phyloP scores from a whole-genome alignment of 2,888 invertebrate genomes.

The Alentia gelatinosa region DNA sequence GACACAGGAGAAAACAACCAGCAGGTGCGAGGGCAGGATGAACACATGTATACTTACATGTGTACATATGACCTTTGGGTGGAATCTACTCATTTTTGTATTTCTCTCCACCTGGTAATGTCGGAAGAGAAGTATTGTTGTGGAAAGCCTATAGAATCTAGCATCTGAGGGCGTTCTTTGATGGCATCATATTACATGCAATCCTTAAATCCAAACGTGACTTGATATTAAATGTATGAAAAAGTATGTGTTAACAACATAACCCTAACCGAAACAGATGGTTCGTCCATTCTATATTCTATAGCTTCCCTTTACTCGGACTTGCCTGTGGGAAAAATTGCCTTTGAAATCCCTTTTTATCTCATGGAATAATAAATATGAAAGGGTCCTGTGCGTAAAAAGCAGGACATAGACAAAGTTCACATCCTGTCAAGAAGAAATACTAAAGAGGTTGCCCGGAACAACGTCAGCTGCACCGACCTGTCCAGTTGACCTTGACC shows the following conservation, averaged over 20 bases:
- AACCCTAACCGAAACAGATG: neutral
- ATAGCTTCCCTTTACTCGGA: neutral
- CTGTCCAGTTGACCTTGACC: conserved; percentile 15
- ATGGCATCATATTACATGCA: neutral
- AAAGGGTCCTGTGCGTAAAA: neutral
- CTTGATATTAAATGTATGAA: too few species aligned
- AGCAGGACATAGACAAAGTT: neutral
- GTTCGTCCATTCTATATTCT: neutral
- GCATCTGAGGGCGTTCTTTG: neutral
- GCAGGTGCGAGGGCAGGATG: neutral
- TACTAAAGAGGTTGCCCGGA: neutral
- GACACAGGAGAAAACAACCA: neutral
- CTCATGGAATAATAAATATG: neutral
- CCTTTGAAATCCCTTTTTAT: neutral
- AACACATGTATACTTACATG: neutral
- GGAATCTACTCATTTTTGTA: neutral
- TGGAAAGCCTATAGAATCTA: too few species aligned
- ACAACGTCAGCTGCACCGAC: neutral
- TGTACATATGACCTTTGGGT: neutral
- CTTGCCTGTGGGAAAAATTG: neutral
- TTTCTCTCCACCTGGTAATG: neutral
- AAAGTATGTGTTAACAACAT: neutral
- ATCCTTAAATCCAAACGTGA: too few species aligned
- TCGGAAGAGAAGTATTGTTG: too few species aligned
- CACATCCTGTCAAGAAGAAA: neutral